Evolutionary conservation across 1,140 invertebrate species (phyloP), one percentile per base, ranked within the genome.

Genomic region (Drosophila melanica): DNA sequence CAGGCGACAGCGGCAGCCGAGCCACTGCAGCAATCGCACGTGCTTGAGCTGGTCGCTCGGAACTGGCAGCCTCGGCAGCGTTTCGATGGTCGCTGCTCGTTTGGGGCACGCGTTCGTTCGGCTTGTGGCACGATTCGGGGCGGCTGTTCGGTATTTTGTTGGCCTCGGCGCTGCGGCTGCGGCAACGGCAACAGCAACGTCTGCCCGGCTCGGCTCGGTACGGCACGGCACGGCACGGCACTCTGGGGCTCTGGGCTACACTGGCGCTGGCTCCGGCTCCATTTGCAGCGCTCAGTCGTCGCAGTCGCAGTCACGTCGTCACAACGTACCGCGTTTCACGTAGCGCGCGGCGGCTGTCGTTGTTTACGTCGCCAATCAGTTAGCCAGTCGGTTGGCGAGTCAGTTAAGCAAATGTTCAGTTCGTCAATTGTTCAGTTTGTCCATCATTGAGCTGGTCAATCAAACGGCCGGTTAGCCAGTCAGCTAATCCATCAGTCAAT

Each of bases 251-350:
- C 11, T 57, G 41, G 48, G 14, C 27, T 8, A 11, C 27, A 16
- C n/a, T 27, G 47, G 18, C 23, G 23, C 11, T 30, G 39, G 10
- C 20, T 23, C 7, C 39, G 42, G 41, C 55, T 58, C 55, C 63
- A 18, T 82, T 87, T 87, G 82, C 82, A 76, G 82, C 71, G 75
- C 70, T 89, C 79, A 87, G 82, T 87, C 84, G 84, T 87, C 82
- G 79, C 84, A 87, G 82, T 87, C 82, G 82, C 82, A 87, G 82
- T 87, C 82, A 82, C 84, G 84, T 87, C 82, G 82, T 89, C 82
- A 87, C 82, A 87, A 87, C 82, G 82, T 84, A 84, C 51, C 73
- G 84, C 78, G 84, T 78, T 79, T 50, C 50, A 70, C 74, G 79
- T 79, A 73, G 76, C 79, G 82, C 79, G 84, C 84, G 79, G 84